phyloP scores from a whole-genome alignment of 2,797 vertebrate species.

The Crocidura indochinensis region DNA sequence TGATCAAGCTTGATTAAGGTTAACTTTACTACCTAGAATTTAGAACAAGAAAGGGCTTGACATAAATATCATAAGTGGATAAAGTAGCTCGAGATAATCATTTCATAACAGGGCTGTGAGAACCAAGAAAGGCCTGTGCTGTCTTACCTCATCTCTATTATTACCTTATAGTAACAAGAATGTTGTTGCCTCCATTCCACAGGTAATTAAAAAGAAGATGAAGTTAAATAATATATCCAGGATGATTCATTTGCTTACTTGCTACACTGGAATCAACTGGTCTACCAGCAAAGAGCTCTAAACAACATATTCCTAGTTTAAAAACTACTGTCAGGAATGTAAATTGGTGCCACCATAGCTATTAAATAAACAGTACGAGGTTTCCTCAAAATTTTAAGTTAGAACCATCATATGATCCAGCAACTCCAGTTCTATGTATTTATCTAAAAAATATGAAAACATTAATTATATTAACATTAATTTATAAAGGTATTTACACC shows the following conservation, averaged over 20 bases:
- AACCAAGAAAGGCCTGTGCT: background rate
- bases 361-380: too few relatives aligned
- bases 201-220: background rate
- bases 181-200: background rate
- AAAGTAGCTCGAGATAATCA: background rate
- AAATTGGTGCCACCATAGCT: too few relatives aligned
- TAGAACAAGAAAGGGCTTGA: background rate
- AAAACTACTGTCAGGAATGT: background rate
- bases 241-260: background rate
- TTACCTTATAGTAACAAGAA: background rate
- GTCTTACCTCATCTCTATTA: background rate
- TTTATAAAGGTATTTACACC: background rate
- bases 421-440: too few relatives aligned
- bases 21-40: background rate
- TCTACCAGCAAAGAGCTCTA: background rate
- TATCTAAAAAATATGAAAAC: background rate
- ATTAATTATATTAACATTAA: too few relatives aligned
- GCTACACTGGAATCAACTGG: background rate
- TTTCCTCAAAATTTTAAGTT: too few relatives aligned
- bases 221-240: background rate
- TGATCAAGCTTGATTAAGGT: background rate
- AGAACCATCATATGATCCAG: too few relatives aligned
- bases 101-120: background rate
- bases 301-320: background rate
- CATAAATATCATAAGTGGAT: background rate